Base-by-base conservation (phyloP, 1,140 invertebrate species). In the Anastrepha ludens region DNA sequence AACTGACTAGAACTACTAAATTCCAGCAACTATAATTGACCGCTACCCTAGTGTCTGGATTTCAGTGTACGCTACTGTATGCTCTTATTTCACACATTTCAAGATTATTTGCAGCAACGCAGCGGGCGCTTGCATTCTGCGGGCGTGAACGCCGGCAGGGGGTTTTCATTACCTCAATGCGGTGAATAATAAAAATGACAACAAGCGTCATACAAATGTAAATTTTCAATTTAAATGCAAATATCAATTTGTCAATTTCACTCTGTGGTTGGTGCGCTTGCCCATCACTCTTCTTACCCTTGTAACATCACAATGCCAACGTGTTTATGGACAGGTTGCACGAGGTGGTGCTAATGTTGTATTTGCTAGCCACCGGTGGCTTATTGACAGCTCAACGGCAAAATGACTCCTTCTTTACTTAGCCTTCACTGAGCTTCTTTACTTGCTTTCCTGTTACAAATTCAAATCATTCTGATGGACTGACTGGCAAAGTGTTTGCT, bases 211-310 rank as follows among this genome's bases (percentile, higher is more conserved):
- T 88, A 91, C 91, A 92, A 91, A 92, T 92, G 91, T 92, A 92
- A 92, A 92, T 92, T 92, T 92, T 92, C 91, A 92, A 92, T 92
- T 92, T 92, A 92, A 92, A 92, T 92, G 91, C 91, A 92, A 92
- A 92, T 92, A 92, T 92, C 91, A 92, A 92, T 92, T 92, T 92
- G 91, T 92, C 91, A 92, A 92, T 92, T 90, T 89, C 74, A 50
- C 74, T 55, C 74, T 58, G 20, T 8, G 47, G 74, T 55, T 8
- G 47, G 74, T 55, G 15, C n/a, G 47, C 74, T 81, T 81, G 74
- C 29, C 74, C 74, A 17, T 7, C 47, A 11, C 47, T 7, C 47
- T 29, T 4, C 20, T 29, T 67, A n/a, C 44, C 7, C 70, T 47
- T 13, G 9, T 41, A 9, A 7, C 7, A 20, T 2, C n/a, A 6